Conservation (phyloP, 2,113 vertebrate genomes). For the Spizaetus ornatus region DNA sequence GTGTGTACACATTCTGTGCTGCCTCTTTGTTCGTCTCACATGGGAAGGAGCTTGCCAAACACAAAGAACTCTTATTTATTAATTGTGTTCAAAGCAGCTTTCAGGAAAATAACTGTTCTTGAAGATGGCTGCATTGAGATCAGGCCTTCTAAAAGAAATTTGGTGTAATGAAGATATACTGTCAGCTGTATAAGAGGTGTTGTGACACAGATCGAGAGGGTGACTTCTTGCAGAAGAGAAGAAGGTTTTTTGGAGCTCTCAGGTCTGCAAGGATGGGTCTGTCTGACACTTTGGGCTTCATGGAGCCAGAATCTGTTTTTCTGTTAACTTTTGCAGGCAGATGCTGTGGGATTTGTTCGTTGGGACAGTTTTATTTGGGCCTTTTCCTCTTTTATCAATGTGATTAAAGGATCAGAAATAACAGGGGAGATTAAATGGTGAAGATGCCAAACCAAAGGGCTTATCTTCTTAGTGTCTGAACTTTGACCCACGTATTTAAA, state of each 20-base stretch:
- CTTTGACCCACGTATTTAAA: constrained; percentile 51
- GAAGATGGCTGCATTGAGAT: neutral
- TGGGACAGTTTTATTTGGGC: constrained; percentile 35
- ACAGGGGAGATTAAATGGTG: constrained; percentile 73
- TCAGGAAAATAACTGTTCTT: neutral
- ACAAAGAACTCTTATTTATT: constrained; percentile 34
- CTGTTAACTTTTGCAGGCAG: neutral
- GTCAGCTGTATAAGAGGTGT: neutral
- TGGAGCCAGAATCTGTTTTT: neutral
- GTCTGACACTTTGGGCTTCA: neutral
- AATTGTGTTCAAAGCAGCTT: constrained; percentile 19
- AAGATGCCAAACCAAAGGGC: constrained; percentile 61
- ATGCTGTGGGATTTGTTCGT: neutral
- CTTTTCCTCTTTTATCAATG: constrained; percentile 57
- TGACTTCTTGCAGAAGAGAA: neutral
- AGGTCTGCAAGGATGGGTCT: neutral
- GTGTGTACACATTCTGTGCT: constrained; percentile 51
- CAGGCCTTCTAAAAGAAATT: neutral
- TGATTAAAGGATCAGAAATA: constrained; percentile 77
- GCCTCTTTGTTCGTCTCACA: constrained; percentile 54
- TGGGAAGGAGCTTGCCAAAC: constrained; percentile 51
- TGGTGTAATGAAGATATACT: neutral
- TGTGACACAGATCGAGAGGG: neutral
- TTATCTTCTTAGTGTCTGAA: constrained; percentile 74
- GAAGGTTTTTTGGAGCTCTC: neutral